These are phyloP conservation scores for Automeris io DNA, from an alignment of 2,888 invertebrate species.

Conservation along the genomic window DNA sequence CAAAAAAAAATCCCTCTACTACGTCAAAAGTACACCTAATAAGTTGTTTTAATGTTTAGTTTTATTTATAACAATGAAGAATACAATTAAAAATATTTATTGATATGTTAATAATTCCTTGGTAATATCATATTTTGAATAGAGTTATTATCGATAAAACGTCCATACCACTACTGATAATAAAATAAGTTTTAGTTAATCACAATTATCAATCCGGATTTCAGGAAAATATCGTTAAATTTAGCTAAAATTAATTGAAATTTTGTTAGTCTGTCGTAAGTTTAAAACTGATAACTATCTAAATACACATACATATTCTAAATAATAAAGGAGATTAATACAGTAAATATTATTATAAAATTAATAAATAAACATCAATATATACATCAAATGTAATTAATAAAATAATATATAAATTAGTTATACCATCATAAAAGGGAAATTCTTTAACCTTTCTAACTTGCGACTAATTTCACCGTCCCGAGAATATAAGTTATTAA, in stretches of 20 bases:
- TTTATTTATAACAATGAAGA: background rate
- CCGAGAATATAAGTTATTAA: no score
- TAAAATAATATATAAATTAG: slow-evolving; percentile 8
- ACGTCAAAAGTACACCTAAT: no score
- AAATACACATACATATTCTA: background rate
- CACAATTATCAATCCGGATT: slow-evolving; percentile 33
- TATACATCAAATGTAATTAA: background rate
- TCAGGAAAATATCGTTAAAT: slow-evolving; percentile 21
- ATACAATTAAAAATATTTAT: background rate
- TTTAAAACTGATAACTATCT: slow-evolving; percentile 8
- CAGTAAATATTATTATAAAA: no score
- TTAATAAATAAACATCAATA: background rate
- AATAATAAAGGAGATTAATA: no score
- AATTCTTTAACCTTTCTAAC: no score
- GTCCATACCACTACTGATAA: slow-evolving; percentile 12
- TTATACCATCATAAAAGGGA: no score
- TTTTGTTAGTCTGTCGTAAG: slow-evolving; percentile 18
- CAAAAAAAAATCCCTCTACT: no score
- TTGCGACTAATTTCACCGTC: no score
- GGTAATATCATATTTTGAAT: background rate
- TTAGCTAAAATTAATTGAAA: slow-evolving; percentile 15
- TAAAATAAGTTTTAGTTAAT: slow-evolving; percentile 36
- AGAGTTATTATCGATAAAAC: background rate
- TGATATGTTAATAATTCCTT: background rate
- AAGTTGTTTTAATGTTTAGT: no score